Evolutionary conservation across 2,888 invertebrate genomes (phyloP).

Genomic region (Lasioglossum marginatum): DNA sequence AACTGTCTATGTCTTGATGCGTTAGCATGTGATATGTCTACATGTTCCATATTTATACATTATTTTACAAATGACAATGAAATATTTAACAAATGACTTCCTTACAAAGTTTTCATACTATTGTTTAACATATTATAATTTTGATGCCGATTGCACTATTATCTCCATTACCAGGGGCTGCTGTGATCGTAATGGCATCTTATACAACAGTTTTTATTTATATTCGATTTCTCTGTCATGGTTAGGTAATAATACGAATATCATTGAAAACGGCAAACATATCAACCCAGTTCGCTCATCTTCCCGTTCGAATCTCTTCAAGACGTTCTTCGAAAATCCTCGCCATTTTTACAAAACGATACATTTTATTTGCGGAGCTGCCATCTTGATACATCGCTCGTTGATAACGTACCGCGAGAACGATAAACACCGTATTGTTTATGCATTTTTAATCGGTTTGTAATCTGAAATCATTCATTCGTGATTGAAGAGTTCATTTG

Average conservation of each 20-base stretch:
- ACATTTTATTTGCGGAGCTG: not conserved
- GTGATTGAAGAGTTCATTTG: not conserved
- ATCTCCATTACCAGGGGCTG: too few relatives aligned
- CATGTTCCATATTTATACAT: not conserved
- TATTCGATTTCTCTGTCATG: not conserved
- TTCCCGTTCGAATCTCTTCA: not conserved
- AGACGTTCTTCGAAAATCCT: not conserved
- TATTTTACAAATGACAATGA: not conserved
- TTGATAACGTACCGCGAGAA: not conserved
- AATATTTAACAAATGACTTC: not conserved
- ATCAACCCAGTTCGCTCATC: not conserved
- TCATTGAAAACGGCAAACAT: not conserved
- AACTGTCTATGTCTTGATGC: not conserved
- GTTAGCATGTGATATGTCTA: not conserved
- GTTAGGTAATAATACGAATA: not conserved
- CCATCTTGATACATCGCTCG: not conserved
- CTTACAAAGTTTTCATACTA: not conserved
- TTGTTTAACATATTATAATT: not conserved
- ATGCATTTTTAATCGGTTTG: not conserved
- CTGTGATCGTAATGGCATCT: not conserved
- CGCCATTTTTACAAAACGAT: not conserved
- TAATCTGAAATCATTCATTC: not conserved
- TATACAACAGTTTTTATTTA: conserved; percentile 12
- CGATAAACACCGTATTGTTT: not conserved
- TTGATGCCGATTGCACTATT: not conserved